Percentiles rank a stretch among this genome's conserved stretches.
Conservation (phyloP, 2,113 vertebrate species). For the Sturnira hondurensis region DNA sequence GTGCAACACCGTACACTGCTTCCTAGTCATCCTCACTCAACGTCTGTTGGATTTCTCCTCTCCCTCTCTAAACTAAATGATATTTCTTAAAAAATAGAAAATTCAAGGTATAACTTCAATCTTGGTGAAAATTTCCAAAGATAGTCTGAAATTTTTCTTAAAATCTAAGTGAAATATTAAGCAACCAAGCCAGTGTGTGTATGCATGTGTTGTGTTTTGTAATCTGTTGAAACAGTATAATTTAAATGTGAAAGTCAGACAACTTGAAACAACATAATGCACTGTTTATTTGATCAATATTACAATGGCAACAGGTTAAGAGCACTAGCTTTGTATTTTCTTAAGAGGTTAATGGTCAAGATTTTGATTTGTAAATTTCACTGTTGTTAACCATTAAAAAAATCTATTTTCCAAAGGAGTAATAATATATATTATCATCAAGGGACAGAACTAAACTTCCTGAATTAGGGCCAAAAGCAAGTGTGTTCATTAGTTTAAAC, state of each 20-base stretch:
- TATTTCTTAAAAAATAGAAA: background rate
- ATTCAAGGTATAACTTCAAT: background rate
- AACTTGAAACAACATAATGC: conserved; percentile 36
- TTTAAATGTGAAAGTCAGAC: conserved; percentile 43
- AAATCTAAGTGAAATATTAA: background rate
- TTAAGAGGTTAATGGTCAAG: conserved; percentile 37
- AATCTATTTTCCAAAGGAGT: conserved; percentile 64
- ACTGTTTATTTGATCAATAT: conserved; percentile 67
- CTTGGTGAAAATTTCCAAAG: conserved; percentile 26
- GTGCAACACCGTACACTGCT: background rate
- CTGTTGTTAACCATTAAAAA: conserved; percentile 65
- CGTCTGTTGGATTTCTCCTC: background rate
- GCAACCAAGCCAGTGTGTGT: background rate
- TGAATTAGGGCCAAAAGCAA: conserved; percentile 45
- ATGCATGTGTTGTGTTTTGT: background rate
- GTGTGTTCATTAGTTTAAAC: conserved; percentile 61
- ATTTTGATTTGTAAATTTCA: conserved; percentile 70
- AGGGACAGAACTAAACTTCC: conserved; percentile 41
- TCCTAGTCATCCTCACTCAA: background rate
- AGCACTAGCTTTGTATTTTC: conserved; percentile 45
- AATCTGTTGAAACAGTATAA: background rate
- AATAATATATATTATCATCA: conserved; percentile 47
- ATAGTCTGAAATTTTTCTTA: background rate
- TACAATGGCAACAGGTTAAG: conserved; percentile 41
- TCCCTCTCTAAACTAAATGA: background rate